phyloP scores from a whole-genome alignment of 2,797 vertebrate species.

The Anguilla marmorata region DNA sequence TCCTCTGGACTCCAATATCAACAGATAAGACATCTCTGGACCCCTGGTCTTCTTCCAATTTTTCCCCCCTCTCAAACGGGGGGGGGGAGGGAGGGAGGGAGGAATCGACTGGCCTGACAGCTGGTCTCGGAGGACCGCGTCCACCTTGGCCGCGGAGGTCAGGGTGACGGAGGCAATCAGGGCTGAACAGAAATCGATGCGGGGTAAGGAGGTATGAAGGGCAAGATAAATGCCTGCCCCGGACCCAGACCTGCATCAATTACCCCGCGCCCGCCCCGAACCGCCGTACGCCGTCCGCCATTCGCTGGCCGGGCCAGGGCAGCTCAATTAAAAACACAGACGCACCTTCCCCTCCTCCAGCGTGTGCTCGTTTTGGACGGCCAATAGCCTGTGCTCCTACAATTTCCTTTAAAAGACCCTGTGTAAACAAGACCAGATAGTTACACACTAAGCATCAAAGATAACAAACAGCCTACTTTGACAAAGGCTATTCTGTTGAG shows the following conservation, averaged over 20 bases:
- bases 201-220: constrained; percentile 37
- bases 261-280: neutral
- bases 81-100: constrained; percentile 8
- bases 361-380: neutral
- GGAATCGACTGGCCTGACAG: constrained; percentile 52
- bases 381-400: neutral
- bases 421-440: neutral
- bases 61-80: neutral
- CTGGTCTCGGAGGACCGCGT: constrained; percentile 42
- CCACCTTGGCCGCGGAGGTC: constrained; percentile 35
- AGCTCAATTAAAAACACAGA: neutral
- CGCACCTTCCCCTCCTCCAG: neutral
- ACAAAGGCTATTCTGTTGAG: neutral
- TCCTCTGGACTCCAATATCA: neutral
- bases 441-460: neutral
- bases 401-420: neutral
- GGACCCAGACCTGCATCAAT: neutral
- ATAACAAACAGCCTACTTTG: neutral
- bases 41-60: constrained; percentile 44
- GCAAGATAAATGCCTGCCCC: constrained; percentile 11
- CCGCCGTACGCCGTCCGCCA: neutral
- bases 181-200: constrained; percentile 50
- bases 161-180: constrained; percentile 46
- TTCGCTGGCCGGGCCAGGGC: neutral
- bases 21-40: constrained; percentile 4